Evolutionary conservation across 2,888 invertebrate genomes (phyloP).

Genomic region (Capitulum mitella): DNA sequence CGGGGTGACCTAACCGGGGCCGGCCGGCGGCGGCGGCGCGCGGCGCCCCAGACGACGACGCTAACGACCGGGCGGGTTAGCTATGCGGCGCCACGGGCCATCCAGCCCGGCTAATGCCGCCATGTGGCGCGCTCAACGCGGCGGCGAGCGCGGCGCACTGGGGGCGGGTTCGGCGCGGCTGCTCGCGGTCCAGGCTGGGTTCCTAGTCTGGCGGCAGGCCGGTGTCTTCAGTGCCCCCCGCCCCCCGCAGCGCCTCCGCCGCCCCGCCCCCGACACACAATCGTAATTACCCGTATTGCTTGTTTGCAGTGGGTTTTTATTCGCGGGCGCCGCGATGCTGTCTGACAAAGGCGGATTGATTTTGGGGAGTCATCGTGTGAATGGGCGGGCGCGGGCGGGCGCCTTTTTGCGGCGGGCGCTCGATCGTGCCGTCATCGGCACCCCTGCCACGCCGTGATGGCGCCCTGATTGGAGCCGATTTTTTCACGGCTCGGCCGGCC

Average conservation of each 20-base stretch:
- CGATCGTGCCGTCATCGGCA: not conserved
- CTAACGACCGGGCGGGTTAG: not conserved
- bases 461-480: conserved; percentile 4
- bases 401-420: not conserved
- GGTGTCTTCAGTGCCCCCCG: not conserved
- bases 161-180: not conserved
- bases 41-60: not conserved
- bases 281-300: conserved; percentile 10
- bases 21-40: not conserved
- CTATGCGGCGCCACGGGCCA: not conserved
- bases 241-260: not conserved
- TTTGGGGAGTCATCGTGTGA: not conserved
- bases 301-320: conserved; percentile 10
- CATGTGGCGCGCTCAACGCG: not conserved
- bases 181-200: not conserved
- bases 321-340: not conserved
- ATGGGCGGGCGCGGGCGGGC: not conserved
- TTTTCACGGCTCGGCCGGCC: not conserved
- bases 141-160: no score
- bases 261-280: not conserved
- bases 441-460: not conserved
- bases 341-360: not conserved
- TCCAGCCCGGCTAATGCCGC: no score
- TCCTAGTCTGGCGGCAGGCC: no score
- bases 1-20: no score